Conservation (phyloP, 2,888 invertebrate species). For the Dione juno region DNA sequence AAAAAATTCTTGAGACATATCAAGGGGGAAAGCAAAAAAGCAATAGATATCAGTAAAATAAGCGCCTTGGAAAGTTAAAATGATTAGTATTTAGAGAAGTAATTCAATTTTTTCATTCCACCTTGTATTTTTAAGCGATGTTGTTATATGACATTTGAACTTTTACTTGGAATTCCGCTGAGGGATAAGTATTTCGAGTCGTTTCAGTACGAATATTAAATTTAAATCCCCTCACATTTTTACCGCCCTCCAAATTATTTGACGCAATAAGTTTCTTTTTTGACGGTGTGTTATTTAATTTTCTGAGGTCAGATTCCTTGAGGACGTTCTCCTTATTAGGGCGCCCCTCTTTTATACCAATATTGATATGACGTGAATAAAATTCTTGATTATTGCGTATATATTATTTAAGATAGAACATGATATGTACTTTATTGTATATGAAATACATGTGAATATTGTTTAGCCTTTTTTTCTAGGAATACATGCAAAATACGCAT, state of each 20-base stretch:
- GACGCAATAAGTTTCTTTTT: constrained; percentile 68
- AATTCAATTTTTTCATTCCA: constrained; percentile 51
- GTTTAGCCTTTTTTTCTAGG: too few species aligned
- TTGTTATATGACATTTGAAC: constrained; percentile 66
- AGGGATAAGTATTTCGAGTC: constrained; percentile 73
- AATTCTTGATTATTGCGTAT: too few species aligned
- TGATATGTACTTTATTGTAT: too few species aligned
- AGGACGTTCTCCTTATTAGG: constrained; percentile 37
- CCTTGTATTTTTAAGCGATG: constrained; percentile 61
- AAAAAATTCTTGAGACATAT: neutral
- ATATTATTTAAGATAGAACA: too few species aligned
- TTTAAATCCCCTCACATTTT: constrained; percentile 81
- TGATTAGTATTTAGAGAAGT: constrained; percentile 9
- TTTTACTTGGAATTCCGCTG: constrained; percentile 59
- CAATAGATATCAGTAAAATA: neutral
- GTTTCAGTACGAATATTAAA: constrained; percentile 80
- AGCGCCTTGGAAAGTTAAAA: neutral
- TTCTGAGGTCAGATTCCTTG: constrained; percentile 59
- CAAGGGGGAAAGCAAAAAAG: neutral
- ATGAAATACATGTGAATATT: too few species aligned
- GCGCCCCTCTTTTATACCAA: neutral
- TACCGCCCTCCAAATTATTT: constrained; percentile 77
- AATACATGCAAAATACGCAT: too few species aligned
- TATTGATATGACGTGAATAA: neutral
- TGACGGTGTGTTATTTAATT: constrained; percentile 62